These are phyloP conservation scores for Sesia bembeciformis DNA, from an alignment of 2,888 invertebrate species.

Conservation along the genomic window DNA sequence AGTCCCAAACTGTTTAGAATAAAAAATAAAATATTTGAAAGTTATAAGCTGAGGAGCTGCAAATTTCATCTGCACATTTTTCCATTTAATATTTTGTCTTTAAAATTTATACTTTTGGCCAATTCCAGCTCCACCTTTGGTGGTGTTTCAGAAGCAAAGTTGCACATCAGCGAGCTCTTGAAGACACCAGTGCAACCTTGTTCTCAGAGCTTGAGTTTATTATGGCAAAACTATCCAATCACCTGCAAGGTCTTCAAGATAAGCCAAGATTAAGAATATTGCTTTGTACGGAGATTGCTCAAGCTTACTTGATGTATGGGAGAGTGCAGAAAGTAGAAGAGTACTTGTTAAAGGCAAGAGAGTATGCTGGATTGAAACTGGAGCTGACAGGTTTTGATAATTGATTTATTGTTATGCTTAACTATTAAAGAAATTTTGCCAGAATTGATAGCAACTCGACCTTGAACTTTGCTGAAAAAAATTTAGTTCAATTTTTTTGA, in stretches of 20 bases:
- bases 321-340: slow-evolving; percentile 81
- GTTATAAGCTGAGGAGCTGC: no score
- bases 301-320: slow-evolving; percentile 83
- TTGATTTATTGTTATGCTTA: no score
- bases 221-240: slow-evolving; percentile 56
- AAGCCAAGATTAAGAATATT: slow-evolving; percentile 49
- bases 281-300: slow-evolving; percentile 69
- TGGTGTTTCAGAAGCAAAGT: slow-evolving; percentile 84
- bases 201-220: slow-evolving; percentile 74
- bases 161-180: slow-evolving; percentile 83
- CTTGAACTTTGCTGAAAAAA: no score
- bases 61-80: neutral
- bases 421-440: no score
- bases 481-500: no score
- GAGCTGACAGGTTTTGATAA: slow-evolving; percentile 77
- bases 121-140: slow-evolving; percentile 64
- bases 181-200: slow-evolving; percentile 82
- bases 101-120: neutral
- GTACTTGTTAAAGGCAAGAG: slow-evolving; percentile 77
- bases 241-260: slow-evolving; percentile 33
- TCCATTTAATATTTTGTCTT: slow-evolving; percentile 1
- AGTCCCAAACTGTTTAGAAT: no score
- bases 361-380: slow-evolving; percentile 78
- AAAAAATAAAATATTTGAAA: no score
- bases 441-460: neutral